Evolutionary conservation across 2,797 vertebrate genomes (phyloP).

Genomic region (Phataginus tricuspis): DNA sequence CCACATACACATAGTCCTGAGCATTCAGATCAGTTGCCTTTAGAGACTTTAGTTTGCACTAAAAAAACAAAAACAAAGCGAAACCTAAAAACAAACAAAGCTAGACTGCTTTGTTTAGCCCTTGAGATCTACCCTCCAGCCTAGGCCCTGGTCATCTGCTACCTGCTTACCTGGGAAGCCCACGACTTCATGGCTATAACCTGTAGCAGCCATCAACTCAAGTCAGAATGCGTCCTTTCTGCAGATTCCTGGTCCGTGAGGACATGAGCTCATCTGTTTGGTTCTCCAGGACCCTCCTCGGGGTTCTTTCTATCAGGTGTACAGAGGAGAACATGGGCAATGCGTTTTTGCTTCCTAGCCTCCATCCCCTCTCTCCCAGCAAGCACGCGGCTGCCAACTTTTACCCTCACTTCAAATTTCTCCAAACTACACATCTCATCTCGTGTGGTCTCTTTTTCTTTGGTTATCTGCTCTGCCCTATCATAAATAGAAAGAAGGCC

Average conservation of each 20-base stretch:
- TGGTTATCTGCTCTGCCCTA: neutral
- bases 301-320: neutral
- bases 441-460: neutral
- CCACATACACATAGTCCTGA: neutral
- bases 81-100: neutral
- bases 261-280: neutral
- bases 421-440: neutral
- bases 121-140: neutral
- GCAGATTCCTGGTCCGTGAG: neutral
- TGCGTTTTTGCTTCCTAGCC: no score
- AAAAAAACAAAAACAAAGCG: neutral
- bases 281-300: neutral
- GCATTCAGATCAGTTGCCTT: neutral
- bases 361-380: neutral
- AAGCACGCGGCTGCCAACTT: neutral
- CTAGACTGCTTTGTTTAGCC: neutral
- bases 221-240: neutral
- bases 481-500: neutral
- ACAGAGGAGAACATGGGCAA: neutral
- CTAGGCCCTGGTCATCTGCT: neutral
- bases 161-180: neutral
- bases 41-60: neutral
- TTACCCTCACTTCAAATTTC: neutral
- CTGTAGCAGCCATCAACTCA: neutral
- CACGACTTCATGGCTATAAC: neutral